A percentile compares a stretch with the other conserved stretches of the same genome.
phyloP scores from a whole-genome alignment of 1,140 invertebrate species.

The Nautilus pompilius region DNA sequence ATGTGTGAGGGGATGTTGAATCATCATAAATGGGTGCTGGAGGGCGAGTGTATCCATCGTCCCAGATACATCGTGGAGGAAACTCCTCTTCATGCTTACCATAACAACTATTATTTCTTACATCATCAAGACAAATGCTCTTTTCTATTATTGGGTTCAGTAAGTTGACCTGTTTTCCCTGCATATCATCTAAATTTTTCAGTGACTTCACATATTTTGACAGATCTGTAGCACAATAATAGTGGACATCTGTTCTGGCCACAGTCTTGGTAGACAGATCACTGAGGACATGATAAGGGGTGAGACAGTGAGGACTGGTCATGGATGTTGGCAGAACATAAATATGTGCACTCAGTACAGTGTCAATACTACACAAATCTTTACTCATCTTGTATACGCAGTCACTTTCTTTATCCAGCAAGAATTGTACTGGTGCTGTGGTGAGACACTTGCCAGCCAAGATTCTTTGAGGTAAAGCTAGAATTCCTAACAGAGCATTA shows the following conservation, averaged over 20 bases:
- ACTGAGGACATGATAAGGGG: constrained; percentile 12
- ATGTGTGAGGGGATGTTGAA: not conserved
- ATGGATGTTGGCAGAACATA: constrained; percentile 19
- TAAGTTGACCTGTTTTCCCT: too few species aligned
- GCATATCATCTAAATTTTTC: too few species aligned
- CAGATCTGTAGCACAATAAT: constrained; percentile 11
- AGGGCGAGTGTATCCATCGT: constrained; percentile 20
- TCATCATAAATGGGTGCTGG: constrained; percentile 1
- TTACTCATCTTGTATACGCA: constrained; percentile 17
- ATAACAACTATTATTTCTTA: constrained; percentile 14
- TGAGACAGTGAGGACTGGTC: constrained; percentile 15
- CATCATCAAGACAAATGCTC: constrained; percentile 10
- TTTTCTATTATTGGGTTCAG: too few species aligned
- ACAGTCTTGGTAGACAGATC: not conserved
- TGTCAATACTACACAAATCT: constrained; percentile 10
- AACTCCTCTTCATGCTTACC: not conserved
- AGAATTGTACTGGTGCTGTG: constrained; percentile 26
- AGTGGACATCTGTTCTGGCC: constrained; percentile 14
- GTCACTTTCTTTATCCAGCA: constrained; percentile 14
- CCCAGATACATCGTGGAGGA: constrained; percentile 20
- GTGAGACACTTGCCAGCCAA: constrained; percentile 22
- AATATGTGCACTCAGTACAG: constrained; percentile 19
- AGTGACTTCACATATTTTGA: constrained; percentile 5
- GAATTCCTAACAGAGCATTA: constrained; percentile 12
- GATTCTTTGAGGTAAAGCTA: constrained; percentile 22